Evolutionary conservation across 2,797 vertebrate species (phyloP), one percentile per base, ranked within the genome.

Genomic region (Peromyscus melanophrys): DNA sequence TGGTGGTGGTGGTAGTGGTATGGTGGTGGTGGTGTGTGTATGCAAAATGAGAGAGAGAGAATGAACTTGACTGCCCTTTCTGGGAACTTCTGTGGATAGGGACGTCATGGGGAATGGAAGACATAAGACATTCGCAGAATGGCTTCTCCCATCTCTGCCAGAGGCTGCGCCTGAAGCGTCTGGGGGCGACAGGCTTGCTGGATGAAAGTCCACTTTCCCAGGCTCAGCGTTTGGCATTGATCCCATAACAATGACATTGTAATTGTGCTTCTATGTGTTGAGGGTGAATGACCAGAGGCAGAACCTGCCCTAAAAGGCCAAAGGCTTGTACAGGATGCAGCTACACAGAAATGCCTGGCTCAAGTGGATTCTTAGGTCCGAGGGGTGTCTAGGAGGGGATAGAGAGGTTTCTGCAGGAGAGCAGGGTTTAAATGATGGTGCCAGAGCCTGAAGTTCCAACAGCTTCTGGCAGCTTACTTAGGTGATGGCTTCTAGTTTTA

Each of bases 381-480:
- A 46, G 46, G 31, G 12, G 6, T 37, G 6, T 63, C 52, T 31
- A 9, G 6, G 14, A 25, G 29, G 4, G 43, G 34, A 29, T 29
- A n/a, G 25, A 49, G 65, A 29, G 65, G 43, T 63, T 81, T 67
- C n/a, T 71, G 93, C 55, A 85, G 71, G 0, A 61, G 57, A 87
- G 8, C 4, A 89, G 77, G 77, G 46, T 43, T 61, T 69, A 90
- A 77, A n/a, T 75, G 29, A 57, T 37, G 57, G 37, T 34, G 29
- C 49, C 1, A 8, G 43, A 92, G 31, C 2, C 23, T 37, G 55
- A 92, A 29, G 69, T 43, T 59, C 67, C n/a, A 75, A 59, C 61
- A 69, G 59, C 37, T 67, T 83, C 46, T 78, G 92, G 81, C 29
- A 37, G 43, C 78, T 73, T 71, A 82, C 78, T 73, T 71, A 82